Conservation (phyloP, 2,797 vertebrate genomes). For the Amniataba percoides region DNA sequence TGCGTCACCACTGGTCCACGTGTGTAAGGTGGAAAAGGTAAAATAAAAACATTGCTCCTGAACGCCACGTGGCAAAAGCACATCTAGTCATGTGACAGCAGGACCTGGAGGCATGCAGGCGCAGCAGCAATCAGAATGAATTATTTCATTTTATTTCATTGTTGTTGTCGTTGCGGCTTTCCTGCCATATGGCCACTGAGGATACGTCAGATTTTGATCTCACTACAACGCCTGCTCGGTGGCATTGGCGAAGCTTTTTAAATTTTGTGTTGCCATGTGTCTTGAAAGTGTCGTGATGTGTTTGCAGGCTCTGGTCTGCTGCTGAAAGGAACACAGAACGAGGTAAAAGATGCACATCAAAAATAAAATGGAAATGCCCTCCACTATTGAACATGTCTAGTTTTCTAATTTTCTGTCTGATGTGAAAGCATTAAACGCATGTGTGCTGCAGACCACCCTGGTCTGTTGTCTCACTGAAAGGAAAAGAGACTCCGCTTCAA, state of each 20-base stretch:
- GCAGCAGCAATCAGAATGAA: neutral
- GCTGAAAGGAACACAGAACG: neutral
- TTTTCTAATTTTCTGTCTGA: neutral
- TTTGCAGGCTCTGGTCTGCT: neutral
- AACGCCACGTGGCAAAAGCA: neutral
- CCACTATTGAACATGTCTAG: neutral
- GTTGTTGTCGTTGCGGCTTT: neutral
- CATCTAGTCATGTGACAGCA: neutral
- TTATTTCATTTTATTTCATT: neutral
- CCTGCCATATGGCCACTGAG: neutral
- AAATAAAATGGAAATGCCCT: neutral
- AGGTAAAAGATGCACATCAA: neutral
- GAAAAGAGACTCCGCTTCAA: neutral
- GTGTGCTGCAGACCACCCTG: no score
- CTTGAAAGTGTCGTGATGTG: neutral
- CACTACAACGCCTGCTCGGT: neutral
- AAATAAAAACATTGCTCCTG: neutral
- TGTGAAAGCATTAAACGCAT: no score
- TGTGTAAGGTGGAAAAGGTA: neutral
- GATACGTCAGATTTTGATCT: neutral
- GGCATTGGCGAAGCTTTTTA: neutral
- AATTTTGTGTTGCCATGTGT: neutral
- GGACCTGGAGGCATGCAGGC: neutral
- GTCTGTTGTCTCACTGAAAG: conserved; percentile 2
- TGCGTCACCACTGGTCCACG: no score